Evolutionary conservation across 2,888 invertebrate species (phyloP), one percentile per base, ranked within the genome.

Genomic region (Ormyrus nitidulus): DNA sequence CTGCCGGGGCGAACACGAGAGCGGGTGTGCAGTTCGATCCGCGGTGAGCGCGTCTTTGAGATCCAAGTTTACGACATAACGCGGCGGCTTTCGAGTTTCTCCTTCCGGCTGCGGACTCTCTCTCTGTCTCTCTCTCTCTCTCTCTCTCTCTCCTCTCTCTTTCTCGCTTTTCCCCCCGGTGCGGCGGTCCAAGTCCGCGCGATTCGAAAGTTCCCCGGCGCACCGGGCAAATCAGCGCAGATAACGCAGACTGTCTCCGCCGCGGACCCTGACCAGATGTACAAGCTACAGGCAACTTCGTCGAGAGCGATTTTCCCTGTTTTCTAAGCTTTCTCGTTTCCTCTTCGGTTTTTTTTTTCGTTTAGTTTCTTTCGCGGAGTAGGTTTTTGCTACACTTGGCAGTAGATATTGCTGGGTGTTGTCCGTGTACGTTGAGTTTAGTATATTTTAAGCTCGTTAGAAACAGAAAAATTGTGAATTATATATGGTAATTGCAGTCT

Each of bases 41-140:
- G 9, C 9, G 49, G 6, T 11, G 6, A 10, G 10, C 34, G 4
- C 65, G 54, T 53, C 75, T 66, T 79, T 61, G 70, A 80, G 65
- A 66, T 72, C 61, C 65, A 72, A 76, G 76, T 80, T 80, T 80
- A 80, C 76, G 80, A 76, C 66, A 71, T 62, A 80, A 70, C 69
- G 69, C 72, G 13, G 56, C 46, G 75, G 62, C 76, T 71, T 58
- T 71, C 51, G 49, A 71, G 70, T 61, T 76, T 68, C 75, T 61
- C 61, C 6, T 46, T 0, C 49, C 48, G 10, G 19, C 73, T 54
- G 6, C n/a, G 54, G 46, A 10, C 44, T 11, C 9, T n/a, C 46
- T 54, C 10, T 46, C 46, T 48, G 44, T 64, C 19, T 73, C 48
- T 72, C 34, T 72, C 54, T 6, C 9, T 46, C 44, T 11, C 9